Evolutionary conservation across 2,113 vertebrate species (phyloP).

Genomic region (Muntiacus muntjak): DNA sequence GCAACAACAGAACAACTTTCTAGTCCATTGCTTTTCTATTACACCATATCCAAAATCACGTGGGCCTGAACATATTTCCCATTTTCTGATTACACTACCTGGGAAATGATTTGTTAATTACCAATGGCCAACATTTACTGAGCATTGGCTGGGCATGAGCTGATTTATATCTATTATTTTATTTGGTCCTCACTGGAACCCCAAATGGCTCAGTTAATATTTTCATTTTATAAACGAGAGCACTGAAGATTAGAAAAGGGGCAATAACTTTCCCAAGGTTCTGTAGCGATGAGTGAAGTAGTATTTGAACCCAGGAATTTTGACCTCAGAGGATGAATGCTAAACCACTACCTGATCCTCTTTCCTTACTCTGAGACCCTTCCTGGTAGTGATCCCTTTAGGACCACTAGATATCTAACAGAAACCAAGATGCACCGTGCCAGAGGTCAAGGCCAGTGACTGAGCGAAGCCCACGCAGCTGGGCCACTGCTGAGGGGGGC

Average conservation of each 20-base stretch:
- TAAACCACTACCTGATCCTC: neutral
- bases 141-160: neutral
- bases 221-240: neutral
- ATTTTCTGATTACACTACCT: neutral
- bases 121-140: neutral
- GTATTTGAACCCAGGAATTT: neutral
- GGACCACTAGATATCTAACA: neutral
- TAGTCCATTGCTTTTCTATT: neutral
- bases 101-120: neutral
- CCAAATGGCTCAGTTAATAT: neutral
- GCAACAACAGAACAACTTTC: neutral
- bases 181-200: neutral
- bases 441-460: neutral
- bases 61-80: neutral
- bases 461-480: neutral
- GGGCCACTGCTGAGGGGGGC: neutral
- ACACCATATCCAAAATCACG: neutral
- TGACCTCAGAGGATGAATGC: neutral
- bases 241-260: neutral
- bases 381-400: neutral
- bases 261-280: neutral
- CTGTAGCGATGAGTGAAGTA: neutral
- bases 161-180: neutral
- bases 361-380: neutral
- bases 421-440: neutral